phyloP scores from a whole-genome alignment of 2,888 invertebrate species.

The Malthinus flaveolus region DNA sequence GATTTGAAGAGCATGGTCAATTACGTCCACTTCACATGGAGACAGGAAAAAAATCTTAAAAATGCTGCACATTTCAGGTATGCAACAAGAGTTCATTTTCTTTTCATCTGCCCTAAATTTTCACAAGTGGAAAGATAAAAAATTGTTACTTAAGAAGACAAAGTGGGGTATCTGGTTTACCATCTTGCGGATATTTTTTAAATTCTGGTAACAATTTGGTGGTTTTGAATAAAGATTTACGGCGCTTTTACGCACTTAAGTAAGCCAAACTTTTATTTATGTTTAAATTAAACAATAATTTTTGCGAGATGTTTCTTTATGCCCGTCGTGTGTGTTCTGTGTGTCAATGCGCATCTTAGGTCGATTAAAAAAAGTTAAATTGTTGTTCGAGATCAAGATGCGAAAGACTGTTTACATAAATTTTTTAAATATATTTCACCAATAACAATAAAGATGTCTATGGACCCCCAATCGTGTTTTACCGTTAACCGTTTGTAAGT shows the following conservation, averaged over 20 bases:
- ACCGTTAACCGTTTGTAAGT: conserved; percentile 7
- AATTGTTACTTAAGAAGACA: no score
- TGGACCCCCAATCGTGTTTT: conserved; percentile 18
- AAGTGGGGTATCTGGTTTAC: no score
- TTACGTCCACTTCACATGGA: no score
- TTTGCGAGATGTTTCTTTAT: conserved; percentile 1
- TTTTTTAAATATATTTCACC: conserved; percentile 17
- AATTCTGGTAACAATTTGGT: no score
- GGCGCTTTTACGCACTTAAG: not conserved
- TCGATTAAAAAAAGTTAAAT: conserved; percentile 15
- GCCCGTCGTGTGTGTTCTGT: conserved; percentile 17
- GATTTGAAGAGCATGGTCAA: no score
- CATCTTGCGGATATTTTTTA: no score
- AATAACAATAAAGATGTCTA: conserved; percentile 19
- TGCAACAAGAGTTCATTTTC: no score
- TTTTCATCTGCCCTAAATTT: no score
- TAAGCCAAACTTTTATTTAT: no score
- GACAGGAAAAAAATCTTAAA: no score
- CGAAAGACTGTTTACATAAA: conserved; percentile 16
- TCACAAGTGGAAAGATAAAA: no score
- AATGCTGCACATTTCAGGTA: no score
- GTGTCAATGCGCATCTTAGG: conserved; percentile 1
- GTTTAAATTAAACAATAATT: not conserved
- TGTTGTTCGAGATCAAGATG: conserved; percentile 8
- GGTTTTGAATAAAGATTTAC: not conserved